phyloP scores from a whole-genome alignment of 2,113 vertebrate species.

The Nothocercus julius region DNA sequence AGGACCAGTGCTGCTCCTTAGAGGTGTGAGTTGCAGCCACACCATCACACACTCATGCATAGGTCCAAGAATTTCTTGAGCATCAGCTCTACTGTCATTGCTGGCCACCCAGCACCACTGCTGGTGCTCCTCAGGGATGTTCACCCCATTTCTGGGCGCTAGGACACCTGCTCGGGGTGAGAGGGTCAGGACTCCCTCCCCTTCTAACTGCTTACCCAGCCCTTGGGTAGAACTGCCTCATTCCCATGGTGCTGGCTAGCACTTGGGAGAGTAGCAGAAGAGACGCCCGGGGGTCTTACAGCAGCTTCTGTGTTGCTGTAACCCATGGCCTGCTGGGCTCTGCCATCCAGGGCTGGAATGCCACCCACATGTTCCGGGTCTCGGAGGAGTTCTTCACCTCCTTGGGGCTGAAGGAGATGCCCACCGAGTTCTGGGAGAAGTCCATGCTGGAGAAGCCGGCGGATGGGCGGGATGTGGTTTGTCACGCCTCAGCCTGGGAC shows the following conservation, averaged over 20 bases:
- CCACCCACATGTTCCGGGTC: slow-evolving; percentile 87
- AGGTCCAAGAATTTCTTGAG: background rate
- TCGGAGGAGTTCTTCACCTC: slow-evolving; percentile 93
- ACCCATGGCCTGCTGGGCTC: background rate
- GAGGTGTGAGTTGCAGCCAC: fast-evolving
- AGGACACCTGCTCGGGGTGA: background rate
- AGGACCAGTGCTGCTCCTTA: background rate
- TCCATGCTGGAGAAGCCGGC: slow-evolving; percentile 94
- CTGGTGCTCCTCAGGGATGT: background rate
- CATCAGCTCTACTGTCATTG: background rate
- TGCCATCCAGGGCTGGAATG: slow-evolving; percentile 86
- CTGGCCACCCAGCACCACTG: background rate
- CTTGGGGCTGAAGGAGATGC: slow-evolving; percentile 86
- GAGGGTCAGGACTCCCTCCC: background rate
- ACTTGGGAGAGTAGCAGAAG: background rate
- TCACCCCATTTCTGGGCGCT: background rate
- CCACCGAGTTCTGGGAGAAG: slow-evolving; percentile 86
- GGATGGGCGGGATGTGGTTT: slow-evolving; percentile 89
- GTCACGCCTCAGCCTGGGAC: slow-evolving; percentile 97
- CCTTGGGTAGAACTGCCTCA: background rate
- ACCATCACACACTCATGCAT: background rate
- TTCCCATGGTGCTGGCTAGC: fast-evolving
- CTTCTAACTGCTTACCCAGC: background rate
- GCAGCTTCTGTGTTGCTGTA: background rate
- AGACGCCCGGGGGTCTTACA: background rate